Percentiles rank a stretch among this genome's conserved stretches.
Conservation (phyloP, 2,113 vertebrate genomes). For the Festucalex cinctus region DNA sequence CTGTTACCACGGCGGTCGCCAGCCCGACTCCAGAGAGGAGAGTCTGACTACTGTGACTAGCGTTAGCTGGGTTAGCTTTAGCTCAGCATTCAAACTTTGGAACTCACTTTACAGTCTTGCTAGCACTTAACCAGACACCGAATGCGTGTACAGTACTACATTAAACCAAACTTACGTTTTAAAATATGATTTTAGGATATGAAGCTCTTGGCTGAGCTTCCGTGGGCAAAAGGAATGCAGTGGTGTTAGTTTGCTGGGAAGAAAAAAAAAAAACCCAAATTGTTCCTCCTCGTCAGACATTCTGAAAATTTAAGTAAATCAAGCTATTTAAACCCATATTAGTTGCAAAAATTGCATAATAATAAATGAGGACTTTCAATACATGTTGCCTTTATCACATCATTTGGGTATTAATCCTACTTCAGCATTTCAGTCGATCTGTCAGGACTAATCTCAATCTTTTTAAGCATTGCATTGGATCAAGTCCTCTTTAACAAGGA, state of each 20-base stretch:
- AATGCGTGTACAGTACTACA: background rate
- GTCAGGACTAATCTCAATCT: conserved; percentile 10
- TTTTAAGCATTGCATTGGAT: conserved; percentile 41
- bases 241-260: conserved; percentile 1
- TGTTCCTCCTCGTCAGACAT: conserved; percentile 66
- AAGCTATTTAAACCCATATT: background rate
- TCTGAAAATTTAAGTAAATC: conserved; percentile 49
- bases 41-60: conserved; percentile 19
- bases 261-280: conserved; percentile 2
- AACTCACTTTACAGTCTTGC: conserved; percentile 32
- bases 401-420: background rate
- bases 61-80: conserved; percentile 40
- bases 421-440: conserved; percentile 5
- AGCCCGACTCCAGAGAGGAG: background rate
- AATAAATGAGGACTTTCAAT: background rate
- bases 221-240: conserved; percentile 36
- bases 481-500: conserved; percentile 4
- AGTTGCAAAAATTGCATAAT: background rate
- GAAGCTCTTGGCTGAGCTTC: conserved; percentile 4
- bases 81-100: conserved; percentile 25
- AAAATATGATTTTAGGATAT: fast-evolving
- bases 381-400: background rate
- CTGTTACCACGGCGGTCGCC: background rate
- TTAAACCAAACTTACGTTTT: background rate
- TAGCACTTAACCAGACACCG: too few species aligned